Evolutionary conservation across 2,113 vertebrate species (phyloP).

Genomic region (Poeciliopsis retropinna): DNA sequence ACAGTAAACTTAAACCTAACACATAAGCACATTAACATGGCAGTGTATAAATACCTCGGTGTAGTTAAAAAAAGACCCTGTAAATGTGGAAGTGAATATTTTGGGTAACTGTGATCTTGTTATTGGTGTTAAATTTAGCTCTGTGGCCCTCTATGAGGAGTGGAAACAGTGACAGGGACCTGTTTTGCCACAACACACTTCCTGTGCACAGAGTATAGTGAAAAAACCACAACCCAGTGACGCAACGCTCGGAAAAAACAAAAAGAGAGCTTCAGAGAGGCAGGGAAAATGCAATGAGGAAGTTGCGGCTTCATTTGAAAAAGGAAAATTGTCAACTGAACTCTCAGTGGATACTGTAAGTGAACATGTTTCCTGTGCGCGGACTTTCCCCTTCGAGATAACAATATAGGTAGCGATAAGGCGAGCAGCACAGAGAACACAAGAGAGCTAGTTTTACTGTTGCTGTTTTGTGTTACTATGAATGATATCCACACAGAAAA

Average conservation of each 20-base stretch:
- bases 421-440: slow-evolving; percentile 16
- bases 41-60: slow-evolving; percentile 70
- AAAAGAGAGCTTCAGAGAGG: slow-evolving; percentile 70
- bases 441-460: slow-evolving; percentile 8
- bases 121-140: slow-evolving; percentile 81
- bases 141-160: slow-evolving; percentile 72
- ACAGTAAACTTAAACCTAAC: slow-evolving; percentile 64
- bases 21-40: slow-evolving; percentile 72
- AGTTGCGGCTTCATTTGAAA: slow-evolving; percentile 73
- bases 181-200: slow-evolving; percentile 82
- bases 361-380: slow-evolving; percentile 60
- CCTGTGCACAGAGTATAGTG: slow-evolving; percentile 76
- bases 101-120: slow-evolving; percentile 75
- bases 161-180: slow-evolving; percentile 85
- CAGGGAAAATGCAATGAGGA: slow-evolving; percentile 82
- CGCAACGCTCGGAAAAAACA: slow-evolving; percentile 65
- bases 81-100: slow-evolving; percentile 78
- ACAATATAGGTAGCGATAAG: slow-evolving; percentile 47
- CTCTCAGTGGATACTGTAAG: slow-evolving; percentile 65
- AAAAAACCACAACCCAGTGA: slow-evolving; percentile 81
- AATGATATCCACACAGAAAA: slow-evolving; percentile 7
- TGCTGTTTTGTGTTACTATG: slow-evolving; percentile 25
- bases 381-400: slow-evolving; percentile 77
- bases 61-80: slow-evolving; percentile 63
- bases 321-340: slow-evolving; percentile 63